phyloP scores from a whole-genome alignment of 2,888 invertebrate species.

The Trichogramma dendrolimi region DNA sequence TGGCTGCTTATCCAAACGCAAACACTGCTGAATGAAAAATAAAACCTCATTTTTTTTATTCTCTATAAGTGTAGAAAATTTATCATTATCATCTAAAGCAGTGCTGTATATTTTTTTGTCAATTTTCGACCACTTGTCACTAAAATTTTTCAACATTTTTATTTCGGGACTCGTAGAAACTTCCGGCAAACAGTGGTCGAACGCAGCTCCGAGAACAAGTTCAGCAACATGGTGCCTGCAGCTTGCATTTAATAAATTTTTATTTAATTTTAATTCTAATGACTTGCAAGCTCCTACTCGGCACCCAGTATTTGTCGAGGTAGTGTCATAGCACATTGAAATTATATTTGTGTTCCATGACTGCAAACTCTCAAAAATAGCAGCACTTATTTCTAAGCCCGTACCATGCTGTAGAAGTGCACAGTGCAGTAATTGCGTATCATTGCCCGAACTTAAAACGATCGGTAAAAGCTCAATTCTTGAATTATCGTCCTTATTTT shows the following conservation, averaged over 20 bases:
- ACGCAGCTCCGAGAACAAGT: conserved; percentile 25
- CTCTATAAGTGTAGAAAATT: background rate
- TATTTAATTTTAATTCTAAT: conserved; percentile 32
- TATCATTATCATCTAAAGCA: conserved; percentile 6
- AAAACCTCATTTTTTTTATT: background rate
- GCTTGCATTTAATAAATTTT: conserved; percentile 34
- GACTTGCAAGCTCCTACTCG: conserved; percentile 27
- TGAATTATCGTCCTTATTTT: background rate
- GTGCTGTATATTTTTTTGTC: conserved; percentile 15
- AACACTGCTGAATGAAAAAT: conserved; percentile 2
- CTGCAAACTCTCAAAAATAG: too few species aligned
- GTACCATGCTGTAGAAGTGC: too few species aligned
- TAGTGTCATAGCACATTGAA: background rate
- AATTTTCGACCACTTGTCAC: conserved; percentile 18
- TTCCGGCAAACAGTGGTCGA: conserved; percentile 14
- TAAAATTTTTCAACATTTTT: conserved; percentile 25
- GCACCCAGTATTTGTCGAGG: background rate
- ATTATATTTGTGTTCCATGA: too few species aligned
- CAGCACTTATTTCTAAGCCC: too few species aligned
- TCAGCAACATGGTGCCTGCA: conserved; percentile 36
- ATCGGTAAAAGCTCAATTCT: conserved; percentile 12
- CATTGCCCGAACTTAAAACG: conserved; percentile 1
- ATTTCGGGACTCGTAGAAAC: conserved; percentile 24
- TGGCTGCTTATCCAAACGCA: conserved; percentile 8
- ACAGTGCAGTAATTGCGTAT: conserved; percentile 8